Evolutionary conservation across 2,888 invertebrate species (phyloP).

Genomic region (Phalera bucephala): DNA sequence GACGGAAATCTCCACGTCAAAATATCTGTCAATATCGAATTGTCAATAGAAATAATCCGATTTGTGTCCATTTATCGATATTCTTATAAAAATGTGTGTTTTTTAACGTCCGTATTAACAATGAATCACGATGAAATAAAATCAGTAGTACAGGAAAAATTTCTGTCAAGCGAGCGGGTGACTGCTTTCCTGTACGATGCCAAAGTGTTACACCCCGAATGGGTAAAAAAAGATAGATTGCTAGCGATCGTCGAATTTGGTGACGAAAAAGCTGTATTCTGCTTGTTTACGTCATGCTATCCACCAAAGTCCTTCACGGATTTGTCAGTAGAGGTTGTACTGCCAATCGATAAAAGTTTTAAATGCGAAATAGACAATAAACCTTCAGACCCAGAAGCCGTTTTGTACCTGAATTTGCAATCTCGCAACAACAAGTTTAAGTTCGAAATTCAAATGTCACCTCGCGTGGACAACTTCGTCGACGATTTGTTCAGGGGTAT

Average conservation of each 20-base stretch:
- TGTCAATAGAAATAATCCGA: slow-evolving; percentile 29
- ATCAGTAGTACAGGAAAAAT: slow-evolving; percentile 76
- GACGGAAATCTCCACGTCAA: slow-evolving; percentile 20
- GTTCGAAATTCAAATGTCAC: slow-evolving; percentile 78
- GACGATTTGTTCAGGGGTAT: slow-evolving; percentile 88
- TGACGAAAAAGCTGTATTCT: slow-evolving; percentile 78
- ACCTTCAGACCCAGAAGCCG: slow-evolving; percentile 77
- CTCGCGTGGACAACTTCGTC: slow-evolving; percentile 88
- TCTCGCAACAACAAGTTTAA: slow-evolving; percentile 72
- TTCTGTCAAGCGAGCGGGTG: slow-evolving; percentile 72
- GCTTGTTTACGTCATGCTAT: slow-evolving; percentile 79
- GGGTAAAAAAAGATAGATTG: slow-evolving; percentile 72
- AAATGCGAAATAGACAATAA: slow-evolving; percentile 88
- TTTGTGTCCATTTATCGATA: slow-evolving; percentile 10
- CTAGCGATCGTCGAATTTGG: slow-evolving; percentile 76
- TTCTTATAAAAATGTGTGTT: not conserved
- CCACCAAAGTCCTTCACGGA: slow-evolving; percentile 89
- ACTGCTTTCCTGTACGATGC: slow-evolving; percentile 73
- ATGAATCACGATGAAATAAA: slow-evolving; percentile 79
- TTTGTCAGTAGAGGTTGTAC: slow-evolving; percentile 90
- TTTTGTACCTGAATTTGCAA: slow-evolving; percentile 76
- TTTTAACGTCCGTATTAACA: slow-evolving; percentile 31
- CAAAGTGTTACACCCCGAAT: slow-evolving; percentile 74
- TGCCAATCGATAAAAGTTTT: slow-evolving; percentile 91
- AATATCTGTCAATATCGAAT: slow-evolving; percentile 23